Evolutionary conservation across 2,113 vertebrate genomes (phyloP).

Genomic region (Poeciliopsis turrubarensis): DNA sequence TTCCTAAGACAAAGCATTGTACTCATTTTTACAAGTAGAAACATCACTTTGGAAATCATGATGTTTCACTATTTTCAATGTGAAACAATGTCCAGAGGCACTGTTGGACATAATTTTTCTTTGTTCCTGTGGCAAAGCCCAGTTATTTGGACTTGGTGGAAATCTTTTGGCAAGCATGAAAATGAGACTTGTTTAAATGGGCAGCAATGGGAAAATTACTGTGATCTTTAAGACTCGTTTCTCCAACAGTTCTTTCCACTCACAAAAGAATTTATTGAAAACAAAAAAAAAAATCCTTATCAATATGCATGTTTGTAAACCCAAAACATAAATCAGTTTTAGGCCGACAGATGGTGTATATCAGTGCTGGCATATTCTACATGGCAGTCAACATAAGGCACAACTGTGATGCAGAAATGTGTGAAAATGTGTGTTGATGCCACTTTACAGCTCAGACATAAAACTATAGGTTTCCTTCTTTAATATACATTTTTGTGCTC

Average conservation of each 20-base stretch:
- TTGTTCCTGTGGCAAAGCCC: neutral
- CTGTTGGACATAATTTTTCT: neutral
- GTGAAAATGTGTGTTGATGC: constrained; percentile 4
- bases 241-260: neutral
- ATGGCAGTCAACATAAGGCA: constrained; percentile 11
- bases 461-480: neutral
- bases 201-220: neutral
- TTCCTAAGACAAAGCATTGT: constrained; percentile 16
- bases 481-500: neutral
- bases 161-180: neutral
- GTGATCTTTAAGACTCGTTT: neutral
- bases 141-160: neutral
- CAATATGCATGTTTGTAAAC: neutral
- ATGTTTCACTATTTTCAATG: neutral
- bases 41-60: neutral
- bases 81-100: too few relatives aligned
- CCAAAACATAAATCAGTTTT: constrained; percentile 1
- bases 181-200: neutral
- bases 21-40: constrained; percentile 1
- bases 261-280: neutral
- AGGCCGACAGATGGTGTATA: constrained; percentile 3
- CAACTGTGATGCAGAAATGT: neutral
- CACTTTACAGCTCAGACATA: neutral
- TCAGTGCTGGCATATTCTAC: constrained; percentile 2
- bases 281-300: neutral